Conservation (phyloP, 2,113 vertebrate species). For the Xiphophorus couchianus region DNA sequence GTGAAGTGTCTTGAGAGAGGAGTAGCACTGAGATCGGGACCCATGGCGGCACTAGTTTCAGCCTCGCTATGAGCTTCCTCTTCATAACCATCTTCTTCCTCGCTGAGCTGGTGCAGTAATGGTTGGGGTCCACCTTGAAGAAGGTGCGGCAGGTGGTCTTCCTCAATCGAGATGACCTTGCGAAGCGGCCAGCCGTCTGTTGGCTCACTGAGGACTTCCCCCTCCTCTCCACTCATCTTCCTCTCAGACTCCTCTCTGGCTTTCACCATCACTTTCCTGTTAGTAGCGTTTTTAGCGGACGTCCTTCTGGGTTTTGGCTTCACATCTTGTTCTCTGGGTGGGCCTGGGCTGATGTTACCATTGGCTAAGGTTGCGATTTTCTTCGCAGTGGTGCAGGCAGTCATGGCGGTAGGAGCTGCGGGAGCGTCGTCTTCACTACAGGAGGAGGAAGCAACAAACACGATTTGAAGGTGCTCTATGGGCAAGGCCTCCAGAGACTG, state of each 20-base stretch:
- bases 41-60: constrained; percentile 32
- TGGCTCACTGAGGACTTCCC: constrained; percentile 62
- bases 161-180: constrained; percentile 94
- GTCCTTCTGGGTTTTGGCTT: constrained; percentile 47
- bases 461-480: constrained; percentile 76
- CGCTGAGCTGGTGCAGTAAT: constrained; percentile 78
- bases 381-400: constrained; percentile 55
- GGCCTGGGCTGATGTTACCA: constrained; percentile 17
- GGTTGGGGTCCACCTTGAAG: constrained; percentile 77
- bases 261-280: constrained; percentile 33
- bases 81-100: constrained; percentile 73
- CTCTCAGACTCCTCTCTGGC: constrained; percentile 47
- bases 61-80: constrained; percentile 42
- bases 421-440: constrained; percentile 67
- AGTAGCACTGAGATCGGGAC: not conserved
- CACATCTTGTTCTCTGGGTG: constrained; percentile 16
- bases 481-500: constrained; percentile 77
- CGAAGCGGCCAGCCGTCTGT: constrained; percentile 76
- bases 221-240: constrained; percentile 26
- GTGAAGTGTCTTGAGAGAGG: not conserved
- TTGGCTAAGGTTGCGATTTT: constrained; percentile 75
- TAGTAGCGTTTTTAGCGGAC: not conserved
- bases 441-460: constrained; percentile 76
- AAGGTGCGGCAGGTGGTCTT: constrained; percentile 90
- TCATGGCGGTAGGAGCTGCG: not conserved